Conservation (phyloP, 1,140 invertebrate genomes). For the Wiebesia pumilae region DNA sequence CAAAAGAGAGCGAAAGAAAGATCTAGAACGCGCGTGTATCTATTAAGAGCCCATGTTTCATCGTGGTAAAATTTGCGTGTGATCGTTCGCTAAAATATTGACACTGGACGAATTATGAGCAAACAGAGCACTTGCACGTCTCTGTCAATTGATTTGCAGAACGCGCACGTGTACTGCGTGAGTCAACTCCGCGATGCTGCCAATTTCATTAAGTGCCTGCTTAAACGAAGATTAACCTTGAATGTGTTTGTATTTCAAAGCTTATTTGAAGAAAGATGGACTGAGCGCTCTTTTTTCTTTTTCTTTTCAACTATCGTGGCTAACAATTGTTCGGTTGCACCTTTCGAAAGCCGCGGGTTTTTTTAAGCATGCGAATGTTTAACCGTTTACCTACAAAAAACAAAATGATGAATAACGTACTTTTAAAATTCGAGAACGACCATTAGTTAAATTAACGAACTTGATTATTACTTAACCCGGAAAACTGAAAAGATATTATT, state of each 20-base stretch:
- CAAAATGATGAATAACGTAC: too few species aligned
- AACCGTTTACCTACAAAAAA: too few species aligned
- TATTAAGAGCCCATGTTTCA: neutral
- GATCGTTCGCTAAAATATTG: neutral
- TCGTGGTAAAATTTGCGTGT: neutral
- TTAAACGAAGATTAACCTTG: slow-evolving; percentile 24
- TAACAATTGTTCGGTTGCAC: neutral
- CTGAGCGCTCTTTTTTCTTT: neutral
- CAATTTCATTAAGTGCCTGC: slow-evolving; percentile 6
- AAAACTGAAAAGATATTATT: neutral
- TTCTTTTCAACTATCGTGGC: neutral
- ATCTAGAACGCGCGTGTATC: neutral
- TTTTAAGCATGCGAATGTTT: too few species aligned
- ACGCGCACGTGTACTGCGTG: neutral
- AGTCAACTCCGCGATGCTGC: neutral
- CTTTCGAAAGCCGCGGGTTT: too few species aligned
- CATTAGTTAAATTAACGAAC: neutral
- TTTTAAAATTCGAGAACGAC: too few species aligned
- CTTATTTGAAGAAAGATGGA: neutral
- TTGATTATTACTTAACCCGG: neutral
- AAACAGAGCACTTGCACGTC: neutral
- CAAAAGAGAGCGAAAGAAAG: neutral
- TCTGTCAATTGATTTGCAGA: neutral
- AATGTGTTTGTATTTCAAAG: neutral
- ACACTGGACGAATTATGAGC: neutral